phyloP scores from a whole-genome alignment of 2,113 vertebrate genomes.

The Heliornis fulica region DNA sequence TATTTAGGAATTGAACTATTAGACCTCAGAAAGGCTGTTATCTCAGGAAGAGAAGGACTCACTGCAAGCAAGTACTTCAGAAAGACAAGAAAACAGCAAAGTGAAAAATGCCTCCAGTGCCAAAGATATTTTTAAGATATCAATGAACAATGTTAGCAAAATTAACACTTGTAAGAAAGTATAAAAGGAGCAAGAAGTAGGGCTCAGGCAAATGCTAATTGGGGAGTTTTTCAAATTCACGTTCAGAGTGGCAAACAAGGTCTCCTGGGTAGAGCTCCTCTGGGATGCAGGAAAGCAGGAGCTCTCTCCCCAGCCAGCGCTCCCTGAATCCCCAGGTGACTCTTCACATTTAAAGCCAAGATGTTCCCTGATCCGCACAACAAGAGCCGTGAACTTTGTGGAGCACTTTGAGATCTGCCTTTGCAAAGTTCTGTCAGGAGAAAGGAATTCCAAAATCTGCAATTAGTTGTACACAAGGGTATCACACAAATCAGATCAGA shows the following conservation, averaged over 20 bases:
- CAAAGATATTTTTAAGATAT: constrained; percentile 38
- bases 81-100: constrained; percentile 35
- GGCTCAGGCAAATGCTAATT: constrained; percentile 2
- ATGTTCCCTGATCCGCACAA: not conserved
- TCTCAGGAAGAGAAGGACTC: constrained; percentile 14
- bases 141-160: constrained; percentile 39
- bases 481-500: not conserved
- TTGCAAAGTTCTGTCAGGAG: not conserved
- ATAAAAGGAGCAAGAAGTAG: not conserved
- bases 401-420: not conserved
- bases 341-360: not conserved
- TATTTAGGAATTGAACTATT: constrained; percentile 43
- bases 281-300: not conserved
- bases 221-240: not conserved
- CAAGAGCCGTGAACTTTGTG: not conserved
- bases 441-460: not conserved
- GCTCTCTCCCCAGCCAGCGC: not conserved
- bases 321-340: not conserved
- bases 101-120: not conserved
- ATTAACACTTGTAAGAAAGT: constrained; percentile 50
- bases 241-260: not conserved
- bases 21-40: constrained; percentile 30
- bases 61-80: not conserved
- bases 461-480: not conserved
- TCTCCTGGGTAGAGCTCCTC: not conserved